Base-by-base conservation (phyloP, 2,888 invertebrate genomes). In the Netelia melanura region DNA sequence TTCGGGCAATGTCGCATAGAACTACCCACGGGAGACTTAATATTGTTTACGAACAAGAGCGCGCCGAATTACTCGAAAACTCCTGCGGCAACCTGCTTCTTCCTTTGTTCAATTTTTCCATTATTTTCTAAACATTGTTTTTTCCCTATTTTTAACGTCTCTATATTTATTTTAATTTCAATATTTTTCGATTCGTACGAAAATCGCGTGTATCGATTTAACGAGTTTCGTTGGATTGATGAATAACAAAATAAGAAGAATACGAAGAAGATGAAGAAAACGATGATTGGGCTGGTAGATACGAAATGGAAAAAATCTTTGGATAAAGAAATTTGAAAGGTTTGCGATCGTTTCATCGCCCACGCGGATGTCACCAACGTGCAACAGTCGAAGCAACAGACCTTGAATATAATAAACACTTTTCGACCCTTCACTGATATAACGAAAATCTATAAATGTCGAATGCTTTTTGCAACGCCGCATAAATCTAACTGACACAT, bases 11-110 rank as follows among this genome's bases (percentile, higher is more conserved):
- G 21, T 44, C 10, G 43, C 23, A n/a, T 38, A 23, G 64, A 54
- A 56, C 65, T 43, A 25, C 44, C 56, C 65, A 11, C 8, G 23
- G 30, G 64, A 54, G 23, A 56, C n/a, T 25, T 17, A 43, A 68
- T 25, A 17, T 68, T 76, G 65, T 76, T 67, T 76, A 65, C 68
- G 58, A 77, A 77, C 56, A n/a, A 67, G 58, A 77, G 44, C 10
- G 44, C 10, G 14, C 48, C 3, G 48, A 48, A 3, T 48, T 1
- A 10, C 10, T 48, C 14, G 14, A 43, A 58, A 67, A 38, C 65
- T 77, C 67, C 23, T 10, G 67, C 65, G 56, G n/a, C 56, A 43
- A 23, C 23, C 21, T 8, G 56, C 14, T 71, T 54, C n/a, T 10
- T 21, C 21, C 58, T 71, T 56, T 56, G 2, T 11, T 9, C 43